Evolutionary conservation across 2,797 vertebrate species (phyloP).

Genomic region (Pelodytes ibericus): DNA sequence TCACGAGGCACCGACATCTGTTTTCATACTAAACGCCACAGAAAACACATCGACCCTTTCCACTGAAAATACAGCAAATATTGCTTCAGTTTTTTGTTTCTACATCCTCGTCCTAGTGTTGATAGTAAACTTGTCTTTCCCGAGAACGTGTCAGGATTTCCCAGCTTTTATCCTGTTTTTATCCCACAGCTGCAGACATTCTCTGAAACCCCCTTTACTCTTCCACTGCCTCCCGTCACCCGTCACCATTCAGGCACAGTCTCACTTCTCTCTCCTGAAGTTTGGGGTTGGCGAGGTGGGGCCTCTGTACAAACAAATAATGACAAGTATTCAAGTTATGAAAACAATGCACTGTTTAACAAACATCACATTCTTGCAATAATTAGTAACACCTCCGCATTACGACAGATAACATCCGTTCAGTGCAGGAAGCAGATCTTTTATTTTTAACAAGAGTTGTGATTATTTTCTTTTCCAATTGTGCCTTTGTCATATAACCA

Average conservation of each 20-base stretch:
- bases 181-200: constrained; percentile 2
- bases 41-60: too few species aligned
- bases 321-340: constrained; percentile 30
- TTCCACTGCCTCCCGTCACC: constrained; percentile 24
- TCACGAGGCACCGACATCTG: too few species aligned
- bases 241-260: neutral
- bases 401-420: too few species aligned
- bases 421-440: too few species aligned
- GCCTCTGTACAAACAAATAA: constrained; percentile 9
- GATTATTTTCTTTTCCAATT: too few species aligned
- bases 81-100: too few species aligned
- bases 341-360: constrained; percentile 31
- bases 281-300: neutral
- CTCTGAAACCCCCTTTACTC: neutral
- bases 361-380: too few species aligned
- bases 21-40: too few species aligned
- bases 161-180: constrained; percentile 5
- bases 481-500: too few species aligned
- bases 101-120: neutral
- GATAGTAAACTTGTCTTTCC: neutral
- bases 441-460: too few species aligned
- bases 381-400: too few species aligned
- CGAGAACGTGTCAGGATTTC: neutral
- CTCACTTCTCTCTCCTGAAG: neutral
- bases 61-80: too few species aligned